Conservation (phyloP, 2,888 invertebrate species). For the Brassicogethes aeneus region DNA sequence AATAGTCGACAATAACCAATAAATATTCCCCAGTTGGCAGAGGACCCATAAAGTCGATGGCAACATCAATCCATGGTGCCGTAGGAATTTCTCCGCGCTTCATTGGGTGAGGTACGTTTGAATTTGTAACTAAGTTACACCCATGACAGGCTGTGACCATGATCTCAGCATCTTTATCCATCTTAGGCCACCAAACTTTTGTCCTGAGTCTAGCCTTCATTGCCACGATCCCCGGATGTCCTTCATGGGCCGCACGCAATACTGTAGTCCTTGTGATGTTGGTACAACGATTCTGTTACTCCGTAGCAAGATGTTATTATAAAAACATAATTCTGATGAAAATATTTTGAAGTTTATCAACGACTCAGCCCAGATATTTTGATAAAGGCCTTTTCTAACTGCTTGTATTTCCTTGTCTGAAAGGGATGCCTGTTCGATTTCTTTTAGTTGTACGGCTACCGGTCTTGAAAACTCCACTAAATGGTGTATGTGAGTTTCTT, state of each 20-base stretch:
- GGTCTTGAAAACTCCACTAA: constrained; percentile 11
- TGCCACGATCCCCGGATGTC: too few relatives aligned
- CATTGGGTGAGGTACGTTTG: constrained; percentile 11
- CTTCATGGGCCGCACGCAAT: constrained; percentile 24
- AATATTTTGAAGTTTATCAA: constrained; percentile 15
- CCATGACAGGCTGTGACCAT: constrained; percentile 4
- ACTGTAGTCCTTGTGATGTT: constrained; percentile 12
- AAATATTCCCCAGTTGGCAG: constrained; percentile 12
- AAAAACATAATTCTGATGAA: constrained; percentile 25
- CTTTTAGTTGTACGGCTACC: constrained; percentile 11
- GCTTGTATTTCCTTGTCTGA: constrained; percentile 9
- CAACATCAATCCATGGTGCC: constrained; percentile 13
- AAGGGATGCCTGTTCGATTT: too few relatives aligned
- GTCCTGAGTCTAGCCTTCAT: too few relatives aligned
- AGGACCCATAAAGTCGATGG: constrained; percentile 20
- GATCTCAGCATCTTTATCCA: constrained; percentile 23
- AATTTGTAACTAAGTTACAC: too few relatives aligned
- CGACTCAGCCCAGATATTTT: constrained; percentile 7
- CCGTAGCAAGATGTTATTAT: constrained; percentile 17
- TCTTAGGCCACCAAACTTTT: too few relatives aligned
- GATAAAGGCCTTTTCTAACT: constrained; percentile 6
- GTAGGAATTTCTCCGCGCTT: constrained; percentile 10
- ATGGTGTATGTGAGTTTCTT: constrained; percentile 8
- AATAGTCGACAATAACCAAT: constrained; percentile 13
- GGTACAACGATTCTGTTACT: constrained; percentile 20